A percentile compares a stretch with the other conserved stretches of the same genome.
Evolutionary conservation across 92 coral and sea anemone genomes (phyloP).

Genomic region (Chrysogorgia sp.): DNA sequence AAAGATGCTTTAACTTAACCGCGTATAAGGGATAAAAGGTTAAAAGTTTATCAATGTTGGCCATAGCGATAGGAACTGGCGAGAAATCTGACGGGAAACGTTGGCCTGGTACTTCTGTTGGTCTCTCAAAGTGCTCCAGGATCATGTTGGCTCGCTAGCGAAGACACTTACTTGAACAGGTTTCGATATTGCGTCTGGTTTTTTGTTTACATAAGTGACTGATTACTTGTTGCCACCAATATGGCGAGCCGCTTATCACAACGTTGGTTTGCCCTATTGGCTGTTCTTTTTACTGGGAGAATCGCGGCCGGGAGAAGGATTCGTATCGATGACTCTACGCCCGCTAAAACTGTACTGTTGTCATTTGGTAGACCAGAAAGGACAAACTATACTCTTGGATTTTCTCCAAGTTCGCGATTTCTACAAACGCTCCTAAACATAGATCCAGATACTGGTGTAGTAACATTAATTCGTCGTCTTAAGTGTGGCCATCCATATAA

Average conservation of each 20-base stretch:
- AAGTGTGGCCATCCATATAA: conserved; percentile 63
- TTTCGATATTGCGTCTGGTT: conserved; percentile 19
- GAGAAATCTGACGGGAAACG: conserved; percentile 3
- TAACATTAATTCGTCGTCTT: conserved; percentile 66
- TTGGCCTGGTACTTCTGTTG: not conserved
- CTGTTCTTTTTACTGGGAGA: conserved; percentile 33
- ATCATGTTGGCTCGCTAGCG: too few species aligned
- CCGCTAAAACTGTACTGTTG: not conserved
- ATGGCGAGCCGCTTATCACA: conserved; percentile 13
- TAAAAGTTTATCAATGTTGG: conserved; percentile 48
- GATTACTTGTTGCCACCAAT: not conserved
- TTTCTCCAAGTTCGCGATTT: conserved; percentile 11
- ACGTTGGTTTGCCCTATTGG: conserved; percentile 7
- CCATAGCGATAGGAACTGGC: not conserved
- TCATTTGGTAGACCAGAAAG: conserved; percentile 13
- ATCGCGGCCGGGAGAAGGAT: conserved; percentile 25
- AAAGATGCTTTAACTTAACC: conserved; percentile 11
- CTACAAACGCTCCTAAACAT: conserved; percentile 35
- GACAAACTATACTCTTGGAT: conserved; percentile 23
- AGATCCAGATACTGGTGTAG: conserved; percentile 70
- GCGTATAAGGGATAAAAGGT: conserved; percentile 5
- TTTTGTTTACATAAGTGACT: conserved; percentile 36
- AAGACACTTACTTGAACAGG: not conserved
- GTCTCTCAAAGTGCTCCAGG: too few species aligned
- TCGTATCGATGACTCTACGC: conserved; percentile 1